These are phyloP conservation scores for Phylloscopus collybita DNA, from an alignment of 2,797 vertebrate species.

Conservation along the genomic window DNA sequence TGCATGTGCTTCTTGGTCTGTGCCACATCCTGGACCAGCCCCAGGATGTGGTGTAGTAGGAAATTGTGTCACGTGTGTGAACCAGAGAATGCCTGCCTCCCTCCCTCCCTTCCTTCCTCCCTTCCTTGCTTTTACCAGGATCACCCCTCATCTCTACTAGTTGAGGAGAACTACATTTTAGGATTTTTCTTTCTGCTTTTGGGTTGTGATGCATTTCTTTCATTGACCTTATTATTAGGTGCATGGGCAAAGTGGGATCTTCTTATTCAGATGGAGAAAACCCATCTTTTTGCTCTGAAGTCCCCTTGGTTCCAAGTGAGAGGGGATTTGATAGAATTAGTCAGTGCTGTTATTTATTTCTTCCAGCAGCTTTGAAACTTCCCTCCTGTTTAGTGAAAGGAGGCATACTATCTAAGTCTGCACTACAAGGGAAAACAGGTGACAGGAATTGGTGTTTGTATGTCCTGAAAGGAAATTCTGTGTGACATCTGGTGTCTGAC, in stretches of 20 bases:
- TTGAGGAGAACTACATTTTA: background rate
- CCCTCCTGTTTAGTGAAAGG: background rate
- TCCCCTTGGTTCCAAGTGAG: background rate
- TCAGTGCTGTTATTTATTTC: background rate
- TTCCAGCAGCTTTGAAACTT: background rate
- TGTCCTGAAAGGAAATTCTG: background rate
- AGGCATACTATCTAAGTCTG: background rate
- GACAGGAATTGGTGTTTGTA: background rate
- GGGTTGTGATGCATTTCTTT: background rate
- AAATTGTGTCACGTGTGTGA: fast-evolving
- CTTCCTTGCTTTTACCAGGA: background rate
- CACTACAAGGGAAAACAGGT: background rate
- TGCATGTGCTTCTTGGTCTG: background rate
- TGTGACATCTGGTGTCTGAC: background rate
- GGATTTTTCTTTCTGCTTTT: background rate
- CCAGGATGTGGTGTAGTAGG: background rate
- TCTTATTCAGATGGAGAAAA: background rate
- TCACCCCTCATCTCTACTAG: background rate
- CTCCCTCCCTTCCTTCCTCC: background rate
- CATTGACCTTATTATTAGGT: background rate
- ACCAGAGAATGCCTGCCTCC: background rate
- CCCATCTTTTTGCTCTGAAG: background rate
- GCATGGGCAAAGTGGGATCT: background rate
- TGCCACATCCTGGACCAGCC: background rate
- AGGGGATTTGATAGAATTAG: background rate